These are phyloP conservation scores for Matsumyia berberina DNA, from an alignment of 2,888 invertebrate genomes.

Conservation along the genomic window DNA sequence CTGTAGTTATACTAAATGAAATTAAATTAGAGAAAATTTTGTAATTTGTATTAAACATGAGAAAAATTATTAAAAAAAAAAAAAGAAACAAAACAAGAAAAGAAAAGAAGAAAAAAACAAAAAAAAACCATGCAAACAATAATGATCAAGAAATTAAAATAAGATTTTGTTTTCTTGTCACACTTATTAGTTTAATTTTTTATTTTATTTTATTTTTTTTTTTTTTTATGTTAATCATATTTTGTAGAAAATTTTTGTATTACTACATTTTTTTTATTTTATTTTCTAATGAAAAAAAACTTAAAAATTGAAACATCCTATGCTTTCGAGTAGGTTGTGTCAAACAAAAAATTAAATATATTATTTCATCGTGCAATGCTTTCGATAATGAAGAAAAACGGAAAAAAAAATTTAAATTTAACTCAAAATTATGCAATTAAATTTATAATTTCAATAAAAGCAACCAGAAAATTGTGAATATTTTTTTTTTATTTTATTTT, in stretches of 20 bases:
- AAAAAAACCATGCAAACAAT: conserved; percentile 56
- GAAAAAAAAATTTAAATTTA: conserved; percentile 11
- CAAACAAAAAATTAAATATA: conserved; percentile 22
- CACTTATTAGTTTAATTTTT: conserved; percentile 45
- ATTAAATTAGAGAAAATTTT: conserved; percentile 81
- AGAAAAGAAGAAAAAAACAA: too few relatives aligned
- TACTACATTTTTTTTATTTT: conserved; percentile 44
- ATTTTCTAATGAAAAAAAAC: conserved; percentile 22
- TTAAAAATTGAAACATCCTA: conserved; percentile 21
- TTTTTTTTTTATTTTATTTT: conserved; percentile 31
- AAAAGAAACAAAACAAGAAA: conserved; percentile 44
- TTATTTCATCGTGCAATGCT: conserved; percentile 49
- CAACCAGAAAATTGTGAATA: conserved; percentile 35
- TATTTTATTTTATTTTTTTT: conserved; percentile 20
- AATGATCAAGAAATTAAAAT: conserved; percentile 73
- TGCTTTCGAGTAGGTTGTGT: conserved; percentile 63
- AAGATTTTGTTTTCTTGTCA: conserved; percentile 73
- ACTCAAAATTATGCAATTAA: conserved; percentile 30
- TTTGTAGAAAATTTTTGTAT: conserved; percentile 47
- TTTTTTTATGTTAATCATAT: conserved; percentile 16
- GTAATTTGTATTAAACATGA: conserved; percentile 80
- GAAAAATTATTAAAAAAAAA: too few relatives aligned
- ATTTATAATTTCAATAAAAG: conserved; percentile 62
- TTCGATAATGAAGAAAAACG: conserved; percentile 47
- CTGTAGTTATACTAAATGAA: conserved; percentile 78